Percentiles rank a stretch among this genome's conserved stretches.
phyloP scores from a whole-genome alignment of 2,113 vertebrate genomes.

The Hyperopisus bebe region DNA sequence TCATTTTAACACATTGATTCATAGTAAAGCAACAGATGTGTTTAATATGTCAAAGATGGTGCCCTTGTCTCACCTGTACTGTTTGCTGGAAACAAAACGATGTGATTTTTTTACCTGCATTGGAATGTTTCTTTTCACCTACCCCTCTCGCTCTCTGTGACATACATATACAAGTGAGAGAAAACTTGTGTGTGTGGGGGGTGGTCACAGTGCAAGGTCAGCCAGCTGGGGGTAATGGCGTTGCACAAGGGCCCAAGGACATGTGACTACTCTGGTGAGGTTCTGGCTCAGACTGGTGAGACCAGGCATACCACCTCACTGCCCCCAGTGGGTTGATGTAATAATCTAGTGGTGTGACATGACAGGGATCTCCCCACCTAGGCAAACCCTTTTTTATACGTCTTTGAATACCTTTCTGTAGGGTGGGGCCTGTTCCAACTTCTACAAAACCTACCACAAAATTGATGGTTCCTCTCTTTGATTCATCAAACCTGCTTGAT shows the following conservation, averaged over 20 bases:
- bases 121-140: background rate
- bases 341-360: background rate
- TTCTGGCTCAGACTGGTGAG: background rate
- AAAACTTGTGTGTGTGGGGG: background rate
- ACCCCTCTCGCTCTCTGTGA: background rate
- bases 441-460: background rate
- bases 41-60: background rate
- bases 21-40: background rate
- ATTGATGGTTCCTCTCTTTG: background rate
- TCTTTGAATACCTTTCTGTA: background rate
- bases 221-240: background rate
- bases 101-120: background rate
- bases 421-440: background rate
- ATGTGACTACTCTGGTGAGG: background rate
- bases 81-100: background rate
- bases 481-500: background rate
- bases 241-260: background rate
- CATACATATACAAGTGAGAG: background rate
- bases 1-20: background rate
- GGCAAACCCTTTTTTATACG: background rate
- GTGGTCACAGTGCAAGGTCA: background rate
- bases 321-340: background rate
- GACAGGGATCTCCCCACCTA: background rate
- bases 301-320: background rate
- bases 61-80: background rate